These are phyloP conservation scores for Tinea trinotella DNA, from an alignment of 2,888 invertebrate genomes.

Conservation along the genomic window DNA sequence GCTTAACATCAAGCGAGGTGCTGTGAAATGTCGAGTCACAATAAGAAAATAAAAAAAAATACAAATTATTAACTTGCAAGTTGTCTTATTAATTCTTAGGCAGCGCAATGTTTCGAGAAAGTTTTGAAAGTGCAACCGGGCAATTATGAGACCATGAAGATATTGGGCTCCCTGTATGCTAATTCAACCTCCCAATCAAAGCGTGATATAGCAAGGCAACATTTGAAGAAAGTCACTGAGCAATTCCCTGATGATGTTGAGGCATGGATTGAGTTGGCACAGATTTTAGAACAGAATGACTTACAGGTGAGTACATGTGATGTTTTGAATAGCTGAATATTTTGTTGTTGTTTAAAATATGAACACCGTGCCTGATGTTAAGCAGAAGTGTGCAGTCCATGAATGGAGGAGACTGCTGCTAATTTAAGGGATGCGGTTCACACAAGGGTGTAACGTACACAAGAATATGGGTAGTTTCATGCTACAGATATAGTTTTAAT, in stretches of 20 bases:
- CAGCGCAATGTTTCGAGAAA: conserved; percentile 98
- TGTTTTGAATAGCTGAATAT: conserved; percentile 19
- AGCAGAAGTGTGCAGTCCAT: not conserved
- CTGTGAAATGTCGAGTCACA: too few species aligned
- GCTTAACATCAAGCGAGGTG: too few species aligned
- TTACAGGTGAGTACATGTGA: conserved; percentile 66
- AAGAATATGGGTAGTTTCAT: too few species aligned
- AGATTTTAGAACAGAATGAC: conserved; percentile 97
- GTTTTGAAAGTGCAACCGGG: conserved; percentile 97
- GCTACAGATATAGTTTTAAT: too few species aligned
- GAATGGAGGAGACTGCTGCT: too few species aligned
- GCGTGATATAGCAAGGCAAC: conserved; percentile 93
- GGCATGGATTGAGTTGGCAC: conserved; percentile 99
- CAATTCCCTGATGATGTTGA: conserved; percentile 99
- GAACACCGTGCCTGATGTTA: not conserved
- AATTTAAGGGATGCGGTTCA: too few species aligned
- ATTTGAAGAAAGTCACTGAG: conserved; percentile 95
- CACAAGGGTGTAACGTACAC: too few species aligned
- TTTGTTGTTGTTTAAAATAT: not conserved
- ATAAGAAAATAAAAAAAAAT: too few species aligned
- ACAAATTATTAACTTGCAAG: too few species aligned
- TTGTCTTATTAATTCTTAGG: conserved; percentile 74
- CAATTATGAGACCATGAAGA: conserved; percentile 99
- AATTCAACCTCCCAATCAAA: conserved; percentile 90
- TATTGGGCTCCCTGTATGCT: conserved; percentile 96